Conservation (phyloP, 2,888 invertebrate genomes). For the Pinctada fucata region DNA sequence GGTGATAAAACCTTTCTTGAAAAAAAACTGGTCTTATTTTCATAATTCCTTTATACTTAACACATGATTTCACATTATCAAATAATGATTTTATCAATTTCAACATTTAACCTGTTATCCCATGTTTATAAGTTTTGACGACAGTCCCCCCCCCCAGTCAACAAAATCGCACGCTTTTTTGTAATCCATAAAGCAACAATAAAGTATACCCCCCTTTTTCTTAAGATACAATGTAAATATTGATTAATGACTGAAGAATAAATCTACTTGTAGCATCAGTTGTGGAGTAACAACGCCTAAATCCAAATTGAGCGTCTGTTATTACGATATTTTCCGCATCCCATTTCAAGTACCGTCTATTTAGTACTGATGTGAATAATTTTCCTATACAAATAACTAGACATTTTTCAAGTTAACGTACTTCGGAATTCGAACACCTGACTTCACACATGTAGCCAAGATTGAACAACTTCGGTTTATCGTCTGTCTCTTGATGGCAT, state of each 20-base stretch:
- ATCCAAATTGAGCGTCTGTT: neutral
- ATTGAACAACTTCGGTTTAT: no score
- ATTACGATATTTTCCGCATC: neutral
- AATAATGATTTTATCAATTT: neutral
- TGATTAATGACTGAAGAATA: neutral
- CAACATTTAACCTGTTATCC: slow-evolving; percentile 1
- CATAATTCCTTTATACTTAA: neutral
- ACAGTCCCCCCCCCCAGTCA: neutral
- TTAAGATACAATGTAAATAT: slow-evolving; percentile 7
- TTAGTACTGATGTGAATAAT: slow-evolving; percentile 2
- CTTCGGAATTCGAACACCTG: no score
- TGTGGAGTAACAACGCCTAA: neutral
- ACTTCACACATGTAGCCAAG: no score
- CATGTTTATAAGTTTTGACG: neutral
- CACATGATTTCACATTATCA: no score
- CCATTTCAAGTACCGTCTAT: neutral
- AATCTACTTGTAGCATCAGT: slow-evolving; percentile 2
- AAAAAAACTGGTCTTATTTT: no score
- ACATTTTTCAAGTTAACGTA: no score
- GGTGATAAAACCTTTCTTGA: no score
- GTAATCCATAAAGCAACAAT: no score
- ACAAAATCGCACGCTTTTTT: slow-evolving; percentile 4
- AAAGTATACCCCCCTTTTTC: no score
- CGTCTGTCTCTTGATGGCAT: no score
- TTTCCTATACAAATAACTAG: neutral